Conservation (phyloP, 2,797 vertebrate species). For the Oophaga sylvatica region DNA sequence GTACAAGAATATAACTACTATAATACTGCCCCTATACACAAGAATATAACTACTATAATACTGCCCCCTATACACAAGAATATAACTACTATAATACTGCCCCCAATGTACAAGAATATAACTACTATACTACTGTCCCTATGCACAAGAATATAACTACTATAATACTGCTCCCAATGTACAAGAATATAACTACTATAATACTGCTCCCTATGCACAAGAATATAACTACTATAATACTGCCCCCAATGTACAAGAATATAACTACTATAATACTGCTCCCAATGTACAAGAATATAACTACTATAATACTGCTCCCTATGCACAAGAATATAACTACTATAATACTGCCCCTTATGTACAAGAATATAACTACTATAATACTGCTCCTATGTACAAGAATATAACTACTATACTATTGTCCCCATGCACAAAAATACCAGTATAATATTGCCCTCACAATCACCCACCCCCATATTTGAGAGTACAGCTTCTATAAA, state of each 20-base stretch:
- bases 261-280: background rate
- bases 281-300: conserved; percentile 11
- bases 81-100: conserved; percentile 9
- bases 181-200: conserved; percentile 1
- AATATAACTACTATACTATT: conserved; percentile 5
- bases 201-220: background rate
- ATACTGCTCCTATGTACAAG: background rate
- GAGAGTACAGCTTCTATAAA: background rate
- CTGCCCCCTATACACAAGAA: background rate
- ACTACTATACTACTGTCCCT: background rate
- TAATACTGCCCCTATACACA: background rate
- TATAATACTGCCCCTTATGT: background rate
- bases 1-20: background rate
- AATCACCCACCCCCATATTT: background rate
- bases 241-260: background rate
- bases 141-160: conserved; percentile 12
- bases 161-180: background rate
- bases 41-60: conserved; percentile 8
- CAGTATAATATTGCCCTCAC: background rate
- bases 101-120: conserved; percentile 1
- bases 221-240: conserved; percentile 8
- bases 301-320: conserved; percentile 1
- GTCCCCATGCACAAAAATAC: background rate
- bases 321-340: conserved; percentile 6
- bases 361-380: background rate